A percentile compares a stretch with the other conserved stretches of the same genome.
Evolutionary conservation across 1,140 invertebrate genomes (phyloP).

Genomic region (Drosophila kurseongensis): DNA sequence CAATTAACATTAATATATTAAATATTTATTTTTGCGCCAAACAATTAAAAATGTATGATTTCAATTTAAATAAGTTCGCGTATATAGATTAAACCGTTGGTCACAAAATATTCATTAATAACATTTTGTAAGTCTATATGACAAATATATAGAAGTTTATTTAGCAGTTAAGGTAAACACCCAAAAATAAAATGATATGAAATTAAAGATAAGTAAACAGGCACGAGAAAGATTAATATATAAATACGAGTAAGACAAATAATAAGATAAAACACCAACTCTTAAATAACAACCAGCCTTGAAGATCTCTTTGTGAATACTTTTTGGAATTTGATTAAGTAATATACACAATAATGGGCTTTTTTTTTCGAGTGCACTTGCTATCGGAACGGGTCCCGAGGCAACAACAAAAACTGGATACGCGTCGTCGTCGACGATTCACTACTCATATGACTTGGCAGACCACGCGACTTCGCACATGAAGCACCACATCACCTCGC

Average conservation of each 20-base stretch:
- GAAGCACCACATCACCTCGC: slow-evolving; percentile 37
- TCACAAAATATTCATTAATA: too few species aligned
- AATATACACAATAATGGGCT: too few species aligned
- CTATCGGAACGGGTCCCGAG: slow-evolving; percentile 37
- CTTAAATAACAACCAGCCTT: too few species aligned
- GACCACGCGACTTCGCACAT: slow-evolving; percentile 80
- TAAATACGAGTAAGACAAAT: too few species aligned
- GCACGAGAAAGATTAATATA: background rate
- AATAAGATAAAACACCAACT: too few species aligned
- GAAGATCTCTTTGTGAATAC: background rate
- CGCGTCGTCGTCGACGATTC: slow-evolving; percentile 54
- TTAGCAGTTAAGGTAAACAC: background rate
- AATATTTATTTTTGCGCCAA: background rate
- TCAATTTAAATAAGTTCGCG: too few species aligned
- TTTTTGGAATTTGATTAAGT: background rate
- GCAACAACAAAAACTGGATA: slow-evolving; percentile 50
- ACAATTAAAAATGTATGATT: background rate
- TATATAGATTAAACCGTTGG: too few species aligned
- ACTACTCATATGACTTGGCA: slow-evolving; percentile 82
- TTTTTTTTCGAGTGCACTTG: slow-evolving; percentile 33
- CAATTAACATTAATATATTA: slow-evolving; percentile 13
- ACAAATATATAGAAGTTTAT: too few species aligned
- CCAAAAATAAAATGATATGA: too few species aligned
- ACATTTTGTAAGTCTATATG: too few species aligned
- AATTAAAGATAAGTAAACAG: background rate